These are phyloP conservation scores for Corapipo altera DNA, from an alignment of 2,113 vertebrate genomes.

Conservation along the genomic window DNA sequence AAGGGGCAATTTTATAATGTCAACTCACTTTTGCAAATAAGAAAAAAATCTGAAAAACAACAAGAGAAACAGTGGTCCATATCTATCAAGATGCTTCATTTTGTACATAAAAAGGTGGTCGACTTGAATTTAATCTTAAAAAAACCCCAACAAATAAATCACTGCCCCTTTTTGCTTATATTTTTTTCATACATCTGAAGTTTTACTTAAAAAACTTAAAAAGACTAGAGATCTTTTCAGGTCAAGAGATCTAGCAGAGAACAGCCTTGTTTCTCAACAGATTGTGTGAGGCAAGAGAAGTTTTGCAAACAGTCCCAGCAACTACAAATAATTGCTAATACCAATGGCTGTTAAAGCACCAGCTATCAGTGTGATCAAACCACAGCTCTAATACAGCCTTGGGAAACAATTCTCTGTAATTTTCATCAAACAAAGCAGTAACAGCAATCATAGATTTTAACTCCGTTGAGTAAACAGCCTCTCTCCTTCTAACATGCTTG, in stretches of 20 bases:
- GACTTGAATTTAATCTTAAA: background rate
- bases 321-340: background rate
- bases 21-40: background rate
- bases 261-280: background rate
- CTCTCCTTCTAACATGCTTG: background rate
- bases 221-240: background rate
- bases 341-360: background rate
- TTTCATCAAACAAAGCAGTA: background rate
- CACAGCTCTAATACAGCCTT: background rate
- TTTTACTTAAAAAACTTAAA: background rate
- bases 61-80: background rate
- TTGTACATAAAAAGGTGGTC: background rate
- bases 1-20: background rate
- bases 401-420: background rate
- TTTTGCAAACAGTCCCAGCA: background rate
- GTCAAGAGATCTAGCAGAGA: background rate
- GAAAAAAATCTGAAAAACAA: background rate
- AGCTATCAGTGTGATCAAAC: background rate
- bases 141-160: background rate
- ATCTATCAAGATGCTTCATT: background rate
- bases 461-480: background rate
- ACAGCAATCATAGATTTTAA: background rate
- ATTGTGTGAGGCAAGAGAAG: background rate
- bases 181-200: background rate
- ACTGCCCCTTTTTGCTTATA: background rate